Percentiles rank a stretch among this genome's conserved stretches.
These are phyloP conservation scores for Caenorhabditis sulstoni DNA, from an alignment of 2,888 invertebrate species.

Conservation along the genomic window DNA sequence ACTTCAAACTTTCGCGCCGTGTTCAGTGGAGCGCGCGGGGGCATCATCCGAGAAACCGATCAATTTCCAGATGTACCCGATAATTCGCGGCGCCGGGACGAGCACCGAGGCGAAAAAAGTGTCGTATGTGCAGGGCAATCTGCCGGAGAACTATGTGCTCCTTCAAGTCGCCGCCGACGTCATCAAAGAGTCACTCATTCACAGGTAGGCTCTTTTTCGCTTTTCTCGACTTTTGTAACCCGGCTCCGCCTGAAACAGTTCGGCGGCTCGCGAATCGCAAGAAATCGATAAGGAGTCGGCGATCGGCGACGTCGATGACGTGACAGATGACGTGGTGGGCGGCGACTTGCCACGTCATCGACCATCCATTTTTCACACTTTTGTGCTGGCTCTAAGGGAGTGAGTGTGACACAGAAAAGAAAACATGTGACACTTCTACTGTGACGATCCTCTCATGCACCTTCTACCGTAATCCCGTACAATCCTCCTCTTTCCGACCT, in stretches of 20 bases:
- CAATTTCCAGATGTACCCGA: constrained; percentile 60
- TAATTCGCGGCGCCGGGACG: constrained; percentile 50
- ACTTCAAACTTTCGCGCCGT: no score
- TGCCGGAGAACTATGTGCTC: constrained; percentile 69
- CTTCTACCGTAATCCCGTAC: no score
- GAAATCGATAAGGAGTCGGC: no score
- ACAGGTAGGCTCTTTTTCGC: constrained; percentile 54
- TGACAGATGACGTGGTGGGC: constrained; percentile 14
- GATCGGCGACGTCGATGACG: background rate
- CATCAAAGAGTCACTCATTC: constrained; percentile 67
- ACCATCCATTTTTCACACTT: constrained; percentile 54
- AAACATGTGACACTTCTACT: background rate
- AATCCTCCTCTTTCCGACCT: no score
- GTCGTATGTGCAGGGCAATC: constrained; percentile 43
- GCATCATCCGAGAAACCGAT: background rate
- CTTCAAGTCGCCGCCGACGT: constrained; percentile 69
- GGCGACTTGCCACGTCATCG: constrained; percentile 51
- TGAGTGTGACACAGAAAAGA: constrained; percentile 24
- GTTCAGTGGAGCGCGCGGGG: no score
- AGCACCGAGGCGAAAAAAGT: constrained; percentile 50
- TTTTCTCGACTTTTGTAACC: no score
- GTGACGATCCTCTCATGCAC: no score
- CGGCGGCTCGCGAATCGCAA: no score
- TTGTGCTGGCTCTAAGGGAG: constrained; percentile 53
- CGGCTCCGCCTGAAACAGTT: no score